A percentile compares a stretch with the other conserved stretches of the same genome.
Evolutionary conservation across 1,140 invertebrate genomes (phyloP).

Genomic region (Drosophila azteca): DNA sequence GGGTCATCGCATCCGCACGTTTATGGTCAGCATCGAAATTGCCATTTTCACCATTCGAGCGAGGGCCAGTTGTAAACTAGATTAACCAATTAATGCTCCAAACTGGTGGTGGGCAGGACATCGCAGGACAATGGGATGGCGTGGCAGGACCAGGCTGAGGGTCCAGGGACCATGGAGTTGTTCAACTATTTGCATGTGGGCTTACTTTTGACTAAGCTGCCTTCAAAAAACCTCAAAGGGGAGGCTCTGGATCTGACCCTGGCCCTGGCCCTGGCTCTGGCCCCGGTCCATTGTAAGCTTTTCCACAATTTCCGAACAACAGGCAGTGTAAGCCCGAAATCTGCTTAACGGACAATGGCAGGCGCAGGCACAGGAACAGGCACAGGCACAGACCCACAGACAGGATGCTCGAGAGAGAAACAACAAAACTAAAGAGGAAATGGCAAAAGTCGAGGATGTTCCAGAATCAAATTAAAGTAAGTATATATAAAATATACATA

Average conservation of each 20-base stretch:
- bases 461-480: slow-evolving; percentile 11
- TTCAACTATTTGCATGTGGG: too few relatives aligned
- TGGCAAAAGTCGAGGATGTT: slow-evolving; percentile 40
- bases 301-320: too few relatives aligned
- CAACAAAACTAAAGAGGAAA: slow-evolving; percentile 42
- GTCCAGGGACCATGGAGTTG: too few relatives aligned
- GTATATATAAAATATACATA: slow-evolving; percentile 44
- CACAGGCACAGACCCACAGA: too few relatives aligned
- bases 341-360: slow-evolving; percentile 40
- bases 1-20: slow-evolving; percentile 52
- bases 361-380: slow-evolving; percentile 1
- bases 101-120: too few relatives aligned
- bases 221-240: too few relatives aligned
- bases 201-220: too few relatives aligned
- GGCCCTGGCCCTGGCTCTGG: too few relatives aligned
- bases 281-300: too few relatives aligned
- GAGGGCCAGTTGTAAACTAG: slow-evolving; percentile 43
- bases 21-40: slow-evolving; percentile 33
- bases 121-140: too few relatives aligned
- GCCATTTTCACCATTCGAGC: slow-evolving; percentile 34
- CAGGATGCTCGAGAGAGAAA: slow-evolving; percentile 19
- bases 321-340: slow-evolving; percentile 6
- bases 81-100: slow-evolving; percentile 45
- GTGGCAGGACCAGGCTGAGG: too few relatives aligned
- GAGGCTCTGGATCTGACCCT: too few relatives aligned